Base-by-base conservation (phyloP, 2,888 invertebrate genomes). In the Drosophila eohydei region DNA sequence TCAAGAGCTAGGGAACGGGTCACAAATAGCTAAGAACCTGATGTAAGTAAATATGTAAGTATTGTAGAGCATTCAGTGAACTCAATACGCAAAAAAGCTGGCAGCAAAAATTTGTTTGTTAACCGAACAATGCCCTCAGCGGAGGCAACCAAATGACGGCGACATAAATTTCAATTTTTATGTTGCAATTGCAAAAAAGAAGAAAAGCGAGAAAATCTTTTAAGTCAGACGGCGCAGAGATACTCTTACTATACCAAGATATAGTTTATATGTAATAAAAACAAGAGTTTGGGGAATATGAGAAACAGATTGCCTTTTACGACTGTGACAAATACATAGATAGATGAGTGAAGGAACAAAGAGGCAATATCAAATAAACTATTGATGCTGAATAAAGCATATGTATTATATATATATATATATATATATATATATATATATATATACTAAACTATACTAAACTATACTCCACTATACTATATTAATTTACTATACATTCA, bases 141-240 rank as follows among this genome's bases (percentile, higher is more conserved):
- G 40, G 48, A 38, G 56, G 46, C 64, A 44, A 44, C 65, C 52
- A 50, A 67, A 63, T 66, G 69, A 68, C 75, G 60, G 70, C 86
- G 82, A 84, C 89, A 89, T 87, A 87, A 89, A 87, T 88, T 87
- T 88, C 74, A 75, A 83, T 85, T 87, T 85, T 86, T 72, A 74
- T 83, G 81, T 75, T 77, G 86, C 83, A 76, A 72, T 65, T 80
- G 84, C 81, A 76, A 77, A 76, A 76, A 65, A 34, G 55, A 60
- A 60, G 26, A 55, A 43, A 50, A 63, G 3, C 21, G 21, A 2
- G 14, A 56, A 56, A 32, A n/a, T 14, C 21, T 9, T 2, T 5
- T 4, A 14, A 14, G 9, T 8, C 0, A 7, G 12, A 2, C 21
- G 43, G 43, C 21, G 1, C 14, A 3, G 2, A 26, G 3, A 43